Evolutionary conservation across 2,888 invertebrate species (phyloP).

Genomic region (Agonopterix subpropinquella): DNA sequence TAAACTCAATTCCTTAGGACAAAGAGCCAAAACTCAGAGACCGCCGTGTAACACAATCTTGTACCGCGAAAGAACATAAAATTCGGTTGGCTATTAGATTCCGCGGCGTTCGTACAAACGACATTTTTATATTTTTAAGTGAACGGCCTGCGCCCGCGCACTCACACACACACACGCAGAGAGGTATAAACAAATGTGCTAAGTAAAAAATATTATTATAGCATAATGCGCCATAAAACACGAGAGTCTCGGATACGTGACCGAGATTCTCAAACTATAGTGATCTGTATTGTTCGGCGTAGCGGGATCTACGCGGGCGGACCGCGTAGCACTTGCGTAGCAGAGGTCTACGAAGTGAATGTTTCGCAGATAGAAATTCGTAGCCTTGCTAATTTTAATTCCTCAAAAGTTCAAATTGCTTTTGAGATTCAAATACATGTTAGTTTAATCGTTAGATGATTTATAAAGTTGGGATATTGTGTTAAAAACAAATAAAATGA

Average conservation of each 20-base stretch:
- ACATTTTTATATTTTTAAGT: constrained; percentile 44
- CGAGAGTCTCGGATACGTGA: constrained; percentile 34
- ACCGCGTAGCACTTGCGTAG: constrained; percentile 27
- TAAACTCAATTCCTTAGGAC: constrained; percentile 30
- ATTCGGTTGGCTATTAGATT: constrained; percentile 53
- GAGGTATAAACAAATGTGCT: constrained; percentile 64
- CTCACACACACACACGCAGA: constrained; percentile 15
- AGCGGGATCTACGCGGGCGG: constrained; percentile 19
- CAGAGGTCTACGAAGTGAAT: constrained; percentile 3
- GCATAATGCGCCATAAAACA: constrained; percentile 71
- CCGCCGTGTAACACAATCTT: constrained; percentile 52
- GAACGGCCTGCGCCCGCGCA: constrained; percentile 34
- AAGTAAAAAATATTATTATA: constrained; percentile 74
- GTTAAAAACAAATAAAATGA: neutral
- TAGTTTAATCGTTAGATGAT: too few relatives aligned
- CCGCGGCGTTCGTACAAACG: constrained; percentile 44
- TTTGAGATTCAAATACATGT: too few relatives aligned
- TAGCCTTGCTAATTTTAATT: too few relatives aligned
- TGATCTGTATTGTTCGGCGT: constrained; percentile 8
- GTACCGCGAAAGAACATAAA: constrained; percentile 68
- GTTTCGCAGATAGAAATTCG: too few relatives aligned
- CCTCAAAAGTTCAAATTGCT: too few relatives aligned
- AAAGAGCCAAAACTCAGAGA: constrained; percentile 38
- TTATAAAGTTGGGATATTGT: too few relatives aligned
- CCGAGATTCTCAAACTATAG: constrained; percentile 47